Conservation (phyloP, 1,140 invertebrate genomes). For the Apocrypta bakeri region DNA sequence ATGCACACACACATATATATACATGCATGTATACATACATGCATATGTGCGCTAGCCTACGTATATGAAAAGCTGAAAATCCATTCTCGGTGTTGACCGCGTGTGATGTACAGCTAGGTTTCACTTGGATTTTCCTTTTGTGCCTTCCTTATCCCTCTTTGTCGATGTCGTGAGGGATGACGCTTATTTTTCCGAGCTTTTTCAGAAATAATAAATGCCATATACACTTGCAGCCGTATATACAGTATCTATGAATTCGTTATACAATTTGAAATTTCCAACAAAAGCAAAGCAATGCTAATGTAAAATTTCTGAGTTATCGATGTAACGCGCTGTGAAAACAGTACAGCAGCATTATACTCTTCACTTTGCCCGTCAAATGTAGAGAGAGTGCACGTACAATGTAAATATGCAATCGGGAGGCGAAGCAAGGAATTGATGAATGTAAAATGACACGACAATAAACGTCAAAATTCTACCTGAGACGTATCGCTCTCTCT, state of each 20-base stretch:
- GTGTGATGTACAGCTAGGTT: background rate
- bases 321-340: background rate
- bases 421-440: background rate
- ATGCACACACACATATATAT: background rate
- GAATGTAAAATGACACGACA: background rate
- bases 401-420: background rate
- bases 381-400: too few species aligned
- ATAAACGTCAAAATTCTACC: background rate
- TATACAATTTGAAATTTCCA: too few species aligned
- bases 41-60: too few species aligned
- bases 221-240: too few species aligned
- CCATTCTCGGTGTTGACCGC: background rate
- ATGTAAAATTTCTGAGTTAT: background rate
- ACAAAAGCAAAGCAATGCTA: background rate
- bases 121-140: background rate
- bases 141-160: background rate
- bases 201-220: background rate
- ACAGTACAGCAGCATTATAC: too few species aligned
- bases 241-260: too few species aligned
- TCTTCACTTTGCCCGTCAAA: too few species aligned
- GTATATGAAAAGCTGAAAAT: background rate
- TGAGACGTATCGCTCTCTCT: too few species aligned
- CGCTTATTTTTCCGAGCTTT: background rate
- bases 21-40: too few species aligned
- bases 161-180: background rate